Evolutionary conservation across 2,797 vertebrate species (phyloP).

Genomic region (Hydrocynus forskahlii): DNA sequence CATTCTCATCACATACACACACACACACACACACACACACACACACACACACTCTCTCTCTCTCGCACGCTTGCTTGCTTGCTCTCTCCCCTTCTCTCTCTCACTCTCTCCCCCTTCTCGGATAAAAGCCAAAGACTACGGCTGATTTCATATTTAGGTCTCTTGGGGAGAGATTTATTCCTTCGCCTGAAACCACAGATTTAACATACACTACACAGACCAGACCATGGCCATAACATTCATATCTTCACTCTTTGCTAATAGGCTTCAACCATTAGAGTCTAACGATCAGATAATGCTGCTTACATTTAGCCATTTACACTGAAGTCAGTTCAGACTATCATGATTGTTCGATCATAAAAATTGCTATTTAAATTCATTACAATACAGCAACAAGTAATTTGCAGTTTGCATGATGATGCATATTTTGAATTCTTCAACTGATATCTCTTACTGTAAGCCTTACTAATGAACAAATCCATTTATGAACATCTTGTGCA

Average conservation of each 20-base stretch:
- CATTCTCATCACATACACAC: neutral
- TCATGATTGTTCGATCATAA: neutral
- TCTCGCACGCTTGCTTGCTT: too few species aligned
- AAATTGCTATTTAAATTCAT: too few species aligned
- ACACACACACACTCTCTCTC: neutral
- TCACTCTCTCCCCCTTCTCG: conserved; percentile 30
- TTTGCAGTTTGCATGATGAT: too few species aligned
- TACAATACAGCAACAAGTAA: too few species aligned
- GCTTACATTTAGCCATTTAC: neutral
- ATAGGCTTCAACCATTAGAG: too few species aligned
- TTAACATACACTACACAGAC: neutral
- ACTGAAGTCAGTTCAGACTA: neutral
- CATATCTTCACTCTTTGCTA: neutral
- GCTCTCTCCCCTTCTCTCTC: conserved; percentile 12
- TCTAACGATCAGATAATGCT: neutral
- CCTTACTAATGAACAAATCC: too few species aligned
- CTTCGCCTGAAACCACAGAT: conserved; percentile 35
- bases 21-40: neutral
- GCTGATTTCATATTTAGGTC: conserved; percentile 65
- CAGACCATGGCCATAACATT: neutral
- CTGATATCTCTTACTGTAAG: too few species aligned
- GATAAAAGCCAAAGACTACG: conserved; percentile 44
- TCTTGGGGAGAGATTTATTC: conserved; percentile 49
- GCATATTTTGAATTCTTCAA: too few species aligned
- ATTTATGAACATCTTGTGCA: too few species aligned